Evolutionary conservation across 1,140 invertebrate species (phyloP), one percentile per base, ranked within the genome.

Genomic region (Antheraea mylitta): DNA sequence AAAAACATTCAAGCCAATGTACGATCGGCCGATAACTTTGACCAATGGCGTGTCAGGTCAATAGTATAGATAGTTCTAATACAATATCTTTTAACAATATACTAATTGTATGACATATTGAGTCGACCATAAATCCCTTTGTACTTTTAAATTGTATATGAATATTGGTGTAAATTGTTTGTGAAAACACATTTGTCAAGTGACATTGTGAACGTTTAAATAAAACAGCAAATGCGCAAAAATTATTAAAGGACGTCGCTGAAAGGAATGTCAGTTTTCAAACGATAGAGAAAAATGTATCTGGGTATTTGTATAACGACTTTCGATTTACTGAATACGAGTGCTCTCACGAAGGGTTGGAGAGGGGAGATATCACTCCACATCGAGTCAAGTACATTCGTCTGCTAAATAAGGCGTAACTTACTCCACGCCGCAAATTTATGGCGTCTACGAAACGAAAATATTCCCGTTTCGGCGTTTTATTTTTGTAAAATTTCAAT

Each of bases 381-480:
- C 75, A 73, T 71, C 74, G 69, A 77, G 71, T 81, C 74, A 73
- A 82, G 80, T 78, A 79, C 80, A 80, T 83, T 80, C 79, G 75
- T 76, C 78, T 82, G 73, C 81, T 76, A 86, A 87, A 87, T 85
- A 87, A 87, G 78, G 85, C 85, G 82, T 86, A 81, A 81, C 85
- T 79, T 77, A 78, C 77, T 74, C 72, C 72, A 30, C 68, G 72
- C 73, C 77, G 70, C 72, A 62, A 78, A 78, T 80, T 76, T 76
- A 82, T 68, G 66, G 68, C 73, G 60, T 72, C 70, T 75, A 74
- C 78, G 66, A 76, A 76, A 80, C 68, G 73, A 75, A 80, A 74
- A 78, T 72, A 72, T 5, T 53, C 45, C 11, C 66, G 63, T 73
- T 71, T 69, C 62, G 37, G 58, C 70, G 61, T 48, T 82, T 77